phyloP scores from a whole-genome alignment of 2,888 invertebrate genomes.

The Drosophila borborema region DNA sequence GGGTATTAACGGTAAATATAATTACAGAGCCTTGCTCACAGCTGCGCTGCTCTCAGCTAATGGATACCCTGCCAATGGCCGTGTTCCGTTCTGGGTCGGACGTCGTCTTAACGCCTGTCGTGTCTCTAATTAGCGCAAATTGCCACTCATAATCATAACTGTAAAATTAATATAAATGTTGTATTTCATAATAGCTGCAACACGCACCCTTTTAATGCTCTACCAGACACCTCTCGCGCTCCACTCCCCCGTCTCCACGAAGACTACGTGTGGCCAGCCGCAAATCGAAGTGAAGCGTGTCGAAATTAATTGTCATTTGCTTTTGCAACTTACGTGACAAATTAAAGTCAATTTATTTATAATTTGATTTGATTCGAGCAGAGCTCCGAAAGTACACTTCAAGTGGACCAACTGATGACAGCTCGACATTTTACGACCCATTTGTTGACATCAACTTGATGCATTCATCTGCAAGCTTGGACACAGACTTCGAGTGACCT shows the following conservation, averaged over 20 bases:
- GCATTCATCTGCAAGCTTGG: conserved; percentile 43
- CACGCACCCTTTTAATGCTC: conserved; percentile 15
- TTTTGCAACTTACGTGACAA: conserved; percentile 44
- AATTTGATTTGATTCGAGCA: conserved; percentile 30
- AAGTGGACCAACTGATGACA: conserved; percentile 19
- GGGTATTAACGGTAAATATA: conserved; percentile 73
- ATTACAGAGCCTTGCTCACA: conserved; percentile 48
- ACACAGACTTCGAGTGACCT: conserved; percentile 32
- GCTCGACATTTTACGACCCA: conserved; percentile 37
- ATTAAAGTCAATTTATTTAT: conserved; percentile 54
- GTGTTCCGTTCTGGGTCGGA: conserved; percentile 16
- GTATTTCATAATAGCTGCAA: conserved; percentile 29
- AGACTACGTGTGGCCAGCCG: background rate
- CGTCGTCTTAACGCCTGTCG: conserved; percentile 39
- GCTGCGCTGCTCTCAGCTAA: conserved; percentile 5
- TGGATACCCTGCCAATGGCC: conserved; percentile 1
- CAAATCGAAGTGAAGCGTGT: conserved; percentile 17
- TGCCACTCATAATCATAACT: conserved; percentile 69
- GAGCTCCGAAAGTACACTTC: conserved; percentile 17
- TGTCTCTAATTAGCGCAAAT: conserved; percentile 70
- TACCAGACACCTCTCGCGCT: too few relatives aligned
- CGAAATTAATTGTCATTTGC: conserved; percentile 41
- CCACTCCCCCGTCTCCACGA: too few relatives aligned
- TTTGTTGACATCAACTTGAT: conserved; percentile 53
- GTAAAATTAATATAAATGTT: conserved; percentile 71